These are phyloP conservation scores for Adelphocoris suturalis DNA, from an alignment of 2,888 invertebrate species.

Conservation along the genomic window DNA sequence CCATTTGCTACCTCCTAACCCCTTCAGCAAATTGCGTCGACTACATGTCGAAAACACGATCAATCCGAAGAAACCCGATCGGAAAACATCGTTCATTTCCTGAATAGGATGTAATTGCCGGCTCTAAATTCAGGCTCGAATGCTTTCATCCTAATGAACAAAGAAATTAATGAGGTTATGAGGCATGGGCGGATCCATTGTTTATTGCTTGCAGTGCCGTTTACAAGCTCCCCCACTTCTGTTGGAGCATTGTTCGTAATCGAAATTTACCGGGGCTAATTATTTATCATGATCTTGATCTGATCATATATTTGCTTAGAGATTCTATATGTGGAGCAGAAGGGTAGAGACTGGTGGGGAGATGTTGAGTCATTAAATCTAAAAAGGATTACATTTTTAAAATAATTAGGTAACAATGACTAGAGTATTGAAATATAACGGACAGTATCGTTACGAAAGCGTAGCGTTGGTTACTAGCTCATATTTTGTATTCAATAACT, in stretches of 20 bases:
- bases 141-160: slow-evolving; percentile 6
- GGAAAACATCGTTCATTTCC: not conserved
- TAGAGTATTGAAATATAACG: too few relatives aligned
- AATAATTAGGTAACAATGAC: too few relatives aligned
- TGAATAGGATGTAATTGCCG: not conserved
- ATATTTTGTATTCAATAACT: too few relatives aligned
- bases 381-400: too few relatives aligned
- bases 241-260: not conserved
- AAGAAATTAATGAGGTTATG: slow-evolving; percentile 9
- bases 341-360: too few relatives aligned
- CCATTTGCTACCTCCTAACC: slow-evolving; percentile 14
- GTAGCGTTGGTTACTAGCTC: too few relatives aligned
- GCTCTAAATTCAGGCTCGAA: not conserved
- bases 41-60: not conserved
- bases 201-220: slow-evolving; percentile 1
- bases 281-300: too few relatives aligned
- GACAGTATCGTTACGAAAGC: too few relatives aligned
- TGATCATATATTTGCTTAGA: too few relatives aligned
- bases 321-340: too few relatives aligned
- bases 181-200: not conserved
- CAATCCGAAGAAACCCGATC: not conserved
- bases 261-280: not conserved
- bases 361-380: too few relatives aligned
- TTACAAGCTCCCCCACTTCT: not conserved
- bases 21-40: not conserved